Percentiles rank a stretch among this genome's conserved stretches.
These are phyloP conservation scores for Dicyrtomina minuta DNA, from an alignment of 2,888 invertebrate genomes.

Conservation along the genomic window DNA sequence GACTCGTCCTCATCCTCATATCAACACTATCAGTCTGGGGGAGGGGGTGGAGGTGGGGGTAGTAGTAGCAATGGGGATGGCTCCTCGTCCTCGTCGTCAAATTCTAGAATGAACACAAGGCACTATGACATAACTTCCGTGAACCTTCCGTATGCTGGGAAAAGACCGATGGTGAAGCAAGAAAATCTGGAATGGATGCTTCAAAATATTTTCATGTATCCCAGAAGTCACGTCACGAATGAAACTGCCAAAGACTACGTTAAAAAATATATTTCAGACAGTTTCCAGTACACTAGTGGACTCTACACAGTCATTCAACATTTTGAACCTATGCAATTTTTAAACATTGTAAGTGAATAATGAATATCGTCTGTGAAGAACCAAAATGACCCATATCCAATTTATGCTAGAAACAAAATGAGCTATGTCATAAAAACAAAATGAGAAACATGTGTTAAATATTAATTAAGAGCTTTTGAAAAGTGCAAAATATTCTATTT, in stretches of 20 bases:
- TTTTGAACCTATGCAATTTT: constrained; percentile 53
- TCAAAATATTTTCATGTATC: constrained; percentile 52
- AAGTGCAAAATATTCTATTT: too few species aligned
- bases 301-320: constrained; percentile 50
- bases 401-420: too few species aligned
- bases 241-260: constrained; percentile 52
- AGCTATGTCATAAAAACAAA: too few species aligned
- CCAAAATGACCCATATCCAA: too few species aligned
- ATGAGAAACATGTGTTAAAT: too few species aligned
- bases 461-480: too few species aligned
- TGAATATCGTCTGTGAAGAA: too few species aligned
- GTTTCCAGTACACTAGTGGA: constrained; percentile 49
- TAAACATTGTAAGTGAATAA: constrained; percentile 50
- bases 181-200: constrained; percentile 54
- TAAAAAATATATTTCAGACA: constrained; percentile 50
- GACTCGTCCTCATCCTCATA: not conserved
- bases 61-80: too few species aligned
- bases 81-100: too few species aligned
- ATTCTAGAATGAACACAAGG: constrained; percentile 38
- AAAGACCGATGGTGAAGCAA: constrained; percentile 42
- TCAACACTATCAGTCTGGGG: not conserved
- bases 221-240: constrained; percentile 53
- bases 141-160: constrained; percentile 22
- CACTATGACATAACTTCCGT: constrained; percentile 40
- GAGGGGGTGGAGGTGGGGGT: not conserved